Evolutionary conservation across 2,888 invertebrate species (phyloP).

Genomic region (Bugula neritina): DNA sequence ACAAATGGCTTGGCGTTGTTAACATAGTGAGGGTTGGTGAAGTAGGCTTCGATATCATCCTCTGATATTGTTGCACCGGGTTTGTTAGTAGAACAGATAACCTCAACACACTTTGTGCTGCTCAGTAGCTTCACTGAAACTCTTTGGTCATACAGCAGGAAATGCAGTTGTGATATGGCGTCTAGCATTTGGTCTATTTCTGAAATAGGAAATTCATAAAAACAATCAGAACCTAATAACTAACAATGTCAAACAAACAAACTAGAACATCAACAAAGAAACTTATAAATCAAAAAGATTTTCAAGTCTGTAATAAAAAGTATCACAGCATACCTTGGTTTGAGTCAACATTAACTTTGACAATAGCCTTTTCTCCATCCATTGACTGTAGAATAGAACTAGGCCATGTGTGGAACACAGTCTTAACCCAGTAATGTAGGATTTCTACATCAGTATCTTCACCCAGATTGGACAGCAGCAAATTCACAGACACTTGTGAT

Average conservation of each 20-base stretch:
- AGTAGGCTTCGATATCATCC: background rate
- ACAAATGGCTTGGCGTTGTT: background rate
- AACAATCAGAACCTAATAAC: no score
- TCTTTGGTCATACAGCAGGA: no score
- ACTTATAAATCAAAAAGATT: no score
- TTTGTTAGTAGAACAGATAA: background rate
- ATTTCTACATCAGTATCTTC: background rate
- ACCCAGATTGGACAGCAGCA: background rate
- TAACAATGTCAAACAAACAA: no score
- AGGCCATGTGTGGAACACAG: background rate
- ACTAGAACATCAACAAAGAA: no score
- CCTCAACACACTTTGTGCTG: no score
- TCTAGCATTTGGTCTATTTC: no score
- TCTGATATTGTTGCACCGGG: background rate
- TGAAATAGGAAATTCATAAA: no score
- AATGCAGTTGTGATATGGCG: no score
- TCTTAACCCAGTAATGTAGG: background rate
- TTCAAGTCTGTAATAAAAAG: no score
- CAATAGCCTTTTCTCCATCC: background rate
- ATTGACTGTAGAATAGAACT: background rate
- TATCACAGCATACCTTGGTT: background rate
- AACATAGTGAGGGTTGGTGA: background rate
- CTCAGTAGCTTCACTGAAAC: no score
- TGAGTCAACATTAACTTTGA: background rate
- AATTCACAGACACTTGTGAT: background rate